Conservation (phyloP, 2,888 invertebrate species). For the Camponotus fellah region DNA sequence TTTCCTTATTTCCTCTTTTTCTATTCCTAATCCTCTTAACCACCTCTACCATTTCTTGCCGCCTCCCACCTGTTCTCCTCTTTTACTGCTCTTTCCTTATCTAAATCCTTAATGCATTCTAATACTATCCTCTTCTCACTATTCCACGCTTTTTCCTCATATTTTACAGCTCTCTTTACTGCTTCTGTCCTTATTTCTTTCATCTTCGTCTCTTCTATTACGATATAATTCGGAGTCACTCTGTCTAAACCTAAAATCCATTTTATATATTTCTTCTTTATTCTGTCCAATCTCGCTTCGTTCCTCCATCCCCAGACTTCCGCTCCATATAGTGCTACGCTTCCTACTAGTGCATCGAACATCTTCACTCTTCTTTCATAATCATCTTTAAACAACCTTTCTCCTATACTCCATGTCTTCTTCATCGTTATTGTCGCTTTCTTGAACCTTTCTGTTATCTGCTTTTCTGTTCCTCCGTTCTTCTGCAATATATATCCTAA, state of each 20-base stretch:
- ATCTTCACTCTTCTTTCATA: background rate
- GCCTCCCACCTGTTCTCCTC: too few relatives aligned
- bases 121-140: too few relatives aligned
- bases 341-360: background rate
- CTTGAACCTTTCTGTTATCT: background rate
- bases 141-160: too few relatives aligned
- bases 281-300: background rate
- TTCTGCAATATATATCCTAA: slow-evolving; percentile 1
- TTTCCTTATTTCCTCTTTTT: too few relatives aligned
- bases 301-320: slow-evolving; percentile 22
- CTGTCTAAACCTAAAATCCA: slow-evolving; percentile 11
- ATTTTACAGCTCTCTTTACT: too few relatives aligned
- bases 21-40: too few relatives aligned
- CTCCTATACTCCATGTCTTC: slow-evolving; percentile 25
- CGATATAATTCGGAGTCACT: too few relatives aligned
- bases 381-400: background rate
- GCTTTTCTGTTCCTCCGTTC: slow-evolving; percentile 14
- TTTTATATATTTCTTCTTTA: slow-evolving; percentile 23
- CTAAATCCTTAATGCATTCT: too few relatives aligned
- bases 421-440: slow-evolving; percentile 28
- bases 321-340: background rate
- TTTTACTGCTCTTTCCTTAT: too few relatives aligned
- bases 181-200: too few relatives aligned
- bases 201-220: too few relatives aligned
- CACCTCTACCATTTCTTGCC: too few relatives aligned